Conservation (phyloP, 92 coral and sea anemone species). For the Plumapathes pennacea region DNA sequence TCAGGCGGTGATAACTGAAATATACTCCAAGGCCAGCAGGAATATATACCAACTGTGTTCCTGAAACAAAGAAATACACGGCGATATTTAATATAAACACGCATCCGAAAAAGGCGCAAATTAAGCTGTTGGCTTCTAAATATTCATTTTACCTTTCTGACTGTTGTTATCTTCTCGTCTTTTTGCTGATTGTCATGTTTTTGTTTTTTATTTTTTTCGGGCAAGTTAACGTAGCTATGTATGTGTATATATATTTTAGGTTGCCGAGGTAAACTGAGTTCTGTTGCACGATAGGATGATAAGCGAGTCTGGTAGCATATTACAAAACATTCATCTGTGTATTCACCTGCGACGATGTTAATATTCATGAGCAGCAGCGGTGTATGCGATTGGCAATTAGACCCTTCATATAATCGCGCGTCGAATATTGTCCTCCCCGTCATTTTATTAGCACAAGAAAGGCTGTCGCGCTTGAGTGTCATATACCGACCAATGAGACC, state of each 20-base stretch:
- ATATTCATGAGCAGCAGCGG: constrained; percentile 58
- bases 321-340: constrained; percentile 19
- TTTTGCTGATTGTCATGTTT: too few species aligned
- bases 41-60: too few species aligned
- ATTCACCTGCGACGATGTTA: constrained; percentile 57
- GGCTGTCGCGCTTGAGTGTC: constrained; percentile 12
- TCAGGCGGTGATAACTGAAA: too few species aligned
- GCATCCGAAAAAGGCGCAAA: too few species aligned
- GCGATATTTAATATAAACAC: too few species aligned
- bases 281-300: constrained; percentile 21
- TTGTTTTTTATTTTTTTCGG: neutral
- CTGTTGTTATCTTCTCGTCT: too few species aligned
- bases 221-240: constrained; percentile 2
- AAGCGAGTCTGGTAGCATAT: constrained; percentile 24
- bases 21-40: too few species aligned
- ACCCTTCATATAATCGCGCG: constrained; percentile 39
- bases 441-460: constrained; percentile 43
- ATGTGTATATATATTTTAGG: constrained; percentile 12
- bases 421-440: constrained; percentile 18
- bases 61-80: too few species aligned
- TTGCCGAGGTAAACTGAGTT: constrained; percentile 12
- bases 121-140: too few species aligned
- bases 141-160: too few species aligned
- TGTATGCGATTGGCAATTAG: constrained; percentile 71
- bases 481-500: constrained; percentile 14